Base-by-base conservation (phyloP, 2,797 vertebrate species). In the Scarus forsteni region DNA sequence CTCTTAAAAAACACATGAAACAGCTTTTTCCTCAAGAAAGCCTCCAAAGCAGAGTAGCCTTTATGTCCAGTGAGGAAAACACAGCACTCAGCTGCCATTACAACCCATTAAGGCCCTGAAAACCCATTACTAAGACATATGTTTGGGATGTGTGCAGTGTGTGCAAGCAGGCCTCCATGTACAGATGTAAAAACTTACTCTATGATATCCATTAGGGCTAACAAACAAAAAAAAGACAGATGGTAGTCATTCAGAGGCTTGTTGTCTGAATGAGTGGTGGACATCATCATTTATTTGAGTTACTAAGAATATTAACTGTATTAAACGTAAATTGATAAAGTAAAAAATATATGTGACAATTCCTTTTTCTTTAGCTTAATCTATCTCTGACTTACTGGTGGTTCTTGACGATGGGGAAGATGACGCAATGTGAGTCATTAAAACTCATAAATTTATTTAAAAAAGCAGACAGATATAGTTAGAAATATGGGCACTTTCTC, bases 151-250 rank as follows among this genome's bases (percentile, higher is more conserved):
- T 34, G 16, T 66, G 35, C n/a, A 46, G 44, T 67, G 61, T 43
- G 66, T 63, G 34, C 9, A 38, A 75, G 54, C 10, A 57, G 3
- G 9, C 42, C 16, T 45, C 7, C 46, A 58, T 55, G 70, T 40
- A 72, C 49, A 69, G 50, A 75, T 71, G n/a, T 13, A 34, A 49
- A 49, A 58, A 66, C 58, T 59, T 44, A 75, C 49, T 40, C 7
- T 27, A 14, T 34, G 40, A 60, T 75, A 76, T 72, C 64, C 70
- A 80, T 71, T 62, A 58, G 59, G 54, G 54, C 61, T 7, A 66
- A 75, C 8, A 66, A 72, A 79, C 69, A 79, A 83, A 82, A 18
- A 58, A 54, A 73, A 70, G 80, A 73, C 63, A 84, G 70, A 87
- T 70, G 79, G 63, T 60, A 39, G 38, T 39, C 1, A 39, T 39